Evolutionary conservation across 1,140 invertebrate genomes (phyloP), one percentile per base, ranked within the genome.

Genomic region (Brachionus rotundiformis): DNA sequence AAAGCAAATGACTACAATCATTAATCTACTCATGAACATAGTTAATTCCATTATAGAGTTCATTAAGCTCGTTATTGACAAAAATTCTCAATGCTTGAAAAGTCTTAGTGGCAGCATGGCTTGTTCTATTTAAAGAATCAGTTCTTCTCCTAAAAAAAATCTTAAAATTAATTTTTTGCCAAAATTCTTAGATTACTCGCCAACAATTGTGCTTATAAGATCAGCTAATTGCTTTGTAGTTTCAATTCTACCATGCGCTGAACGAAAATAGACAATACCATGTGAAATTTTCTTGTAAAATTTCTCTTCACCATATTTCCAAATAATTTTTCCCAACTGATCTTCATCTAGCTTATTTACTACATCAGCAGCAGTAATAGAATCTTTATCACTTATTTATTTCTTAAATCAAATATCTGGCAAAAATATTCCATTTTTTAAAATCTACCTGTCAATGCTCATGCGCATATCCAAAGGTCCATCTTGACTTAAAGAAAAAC

Each of bases 21-120:
- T n/a, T 33, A 36, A 27, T 10, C 49, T 92, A 93, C 83, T 91
- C 89, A 65, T 92, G 90, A 0, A 94, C 93, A 83, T 95, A 84
- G 39, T 93, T 85, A 85, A 98, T 91, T 1, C 91, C 95, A 88
- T 94, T 94, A 89, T 96, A 94, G 3, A 98, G 91, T 90, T 98
- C 95, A 88, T 98, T 98, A 0, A 98, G 87, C 89, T 98, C 95
- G 88, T 98, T 94, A 86, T 98, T 98, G 0, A 98, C 94, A 89
- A 98, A 96, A 83, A 98, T 97, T 84, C 95, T 89, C 79, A 98
- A 86, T 0, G 95, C 95, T 89, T 96, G 94, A 89, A 98, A 98
- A 0, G 94, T 92, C 90, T 95, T 95, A 2, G 94, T 96, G 0
- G 95, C 95, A 82, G 90, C 89, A 86, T 96, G 94, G 5, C 92